Evolutionary conservation across 2,113 vertebrate genomes (phyloP), one percentile per base, ranked within the genome.

Genomic region (Dicerorhinus sumatrensis): DNA sequence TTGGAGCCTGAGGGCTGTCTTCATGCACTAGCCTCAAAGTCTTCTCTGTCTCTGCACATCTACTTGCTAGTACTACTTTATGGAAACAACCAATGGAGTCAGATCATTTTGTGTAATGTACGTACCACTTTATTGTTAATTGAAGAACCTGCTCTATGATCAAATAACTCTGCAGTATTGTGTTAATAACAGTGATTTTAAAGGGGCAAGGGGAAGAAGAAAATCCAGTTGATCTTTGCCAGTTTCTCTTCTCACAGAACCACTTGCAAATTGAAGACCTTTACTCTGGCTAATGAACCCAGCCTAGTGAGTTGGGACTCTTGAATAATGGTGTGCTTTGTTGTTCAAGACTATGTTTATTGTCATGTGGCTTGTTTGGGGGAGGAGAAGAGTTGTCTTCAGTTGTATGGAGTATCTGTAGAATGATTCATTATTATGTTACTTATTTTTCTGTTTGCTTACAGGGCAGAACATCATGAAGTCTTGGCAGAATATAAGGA

Each of bases 401-500:
- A 13, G 2, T 70, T 91, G 3, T 65, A 73, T 8, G 60, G 16
- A 63, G 27, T 65, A 25, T 33, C 80, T 89, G 33, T 21, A 75
- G 48, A 89, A 82, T 70, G 73, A 70, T 63, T 72, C 63, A 18
- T 95, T 94, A 62, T 94, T 80, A 36, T 96, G 36, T 42, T 33
- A 65, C 23, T 1, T 79, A 27, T 89, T 73, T 97, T 92, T 97
- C 87, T 98, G 0, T 98, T 97, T 98, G 80, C 23, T 93, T 98
- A 77, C 93, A 99, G 99, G 95, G 99, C 99, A 97, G 99, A 99
- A 94, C 99, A 99, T 96, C 99, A 99, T 65, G 99, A 99, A 0
- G 99, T 99, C n/a, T 97, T 99, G 98, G 99, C 99, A 97, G 99
- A 99, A 72, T 99, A 99, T 98, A 99, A 99, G 96, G 99, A 99